Evolutionary conservation across 2,888 invertebrate species (phyloP).

Genomic region (Bembecia ichneumoniformis): DNA sequence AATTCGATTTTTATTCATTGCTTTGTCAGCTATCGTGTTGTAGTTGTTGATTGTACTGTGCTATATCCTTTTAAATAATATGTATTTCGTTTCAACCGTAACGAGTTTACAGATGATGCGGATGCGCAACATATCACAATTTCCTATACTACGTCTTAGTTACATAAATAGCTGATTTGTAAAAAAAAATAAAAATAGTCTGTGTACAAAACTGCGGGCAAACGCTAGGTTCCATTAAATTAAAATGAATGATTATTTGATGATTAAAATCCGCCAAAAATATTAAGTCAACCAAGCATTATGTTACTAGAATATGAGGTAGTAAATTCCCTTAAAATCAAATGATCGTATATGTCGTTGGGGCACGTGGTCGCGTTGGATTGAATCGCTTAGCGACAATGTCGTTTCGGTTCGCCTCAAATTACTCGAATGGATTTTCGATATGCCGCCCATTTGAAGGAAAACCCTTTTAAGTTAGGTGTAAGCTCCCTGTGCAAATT

Average conservation of each 20-base stretch:
- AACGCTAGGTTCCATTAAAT: background rate
- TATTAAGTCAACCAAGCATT: background rate
- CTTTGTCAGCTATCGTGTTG: too few relatives aligned
- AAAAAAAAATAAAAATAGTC: too few relatives aligned
- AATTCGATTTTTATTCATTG: too few relatives aligned
- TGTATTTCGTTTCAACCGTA: too few relatives aligned
- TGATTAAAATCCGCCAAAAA: background rate
- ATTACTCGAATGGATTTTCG: conserved; percentile 61
- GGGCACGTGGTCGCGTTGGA: conserved; percentile 37
- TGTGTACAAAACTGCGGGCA: background rate
- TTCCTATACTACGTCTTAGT: too few relatives aligned
- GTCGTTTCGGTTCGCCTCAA: conserved; percentile 58
- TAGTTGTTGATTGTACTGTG: too few relatives aligned
- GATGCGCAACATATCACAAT: too few relatives aligned
- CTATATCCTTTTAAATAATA: too few relatives aligned
- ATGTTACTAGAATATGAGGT: conserved; percentile 1
- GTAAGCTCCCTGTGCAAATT: conserved; percentile 32
- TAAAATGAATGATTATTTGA: background rate
- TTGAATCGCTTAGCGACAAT: conserved; percentile 62
- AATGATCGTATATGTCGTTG: conserved; percentile 44
- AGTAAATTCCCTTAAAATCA: conserved; percentile 49
- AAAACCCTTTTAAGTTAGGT: conserved; percentile 42
- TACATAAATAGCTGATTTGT: too few relatives aligned
- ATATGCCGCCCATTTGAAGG: conserved; percentile 50
- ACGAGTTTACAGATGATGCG: too few relatives aligned